A percentile compares a stretch with the other conserved stretches of the same genome.
Evolutionary conservation across 2,888 invertebrate genomes (phyloP).

Genomic region (Morpho helenor): DNA sequence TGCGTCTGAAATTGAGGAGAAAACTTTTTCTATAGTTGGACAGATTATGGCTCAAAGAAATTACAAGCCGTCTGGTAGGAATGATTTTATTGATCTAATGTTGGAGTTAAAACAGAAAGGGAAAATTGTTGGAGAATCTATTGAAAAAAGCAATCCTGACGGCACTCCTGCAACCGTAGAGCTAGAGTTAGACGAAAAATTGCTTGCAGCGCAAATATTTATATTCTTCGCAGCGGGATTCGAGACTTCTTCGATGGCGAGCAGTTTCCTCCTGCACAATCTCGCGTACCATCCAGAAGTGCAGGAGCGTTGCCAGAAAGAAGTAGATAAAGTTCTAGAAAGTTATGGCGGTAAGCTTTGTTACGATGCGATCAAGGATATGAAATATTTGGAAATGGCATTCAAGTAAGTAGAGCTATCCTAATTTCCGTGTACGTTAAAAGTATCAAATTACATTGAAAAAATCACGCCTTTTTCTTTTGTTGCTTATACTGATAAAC

Average conservation of each 20-base stretch:
- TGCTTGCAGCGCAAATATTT: slow-evolving; percentile 42
- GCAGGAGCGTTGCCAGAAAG: slow-evolving; percentile 42
- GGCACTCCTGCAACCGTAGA: slow-evolving; percentile 34
- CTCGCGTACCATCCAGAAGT: slow-evolving; percentile 46
- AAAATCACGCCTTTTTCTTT: not conserved
- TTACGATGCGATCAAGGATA: slow-evolving; percentile 42
- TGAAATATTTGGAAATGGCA: slow-evolving; percentile 43
- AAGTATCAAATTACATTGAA: not conserved
- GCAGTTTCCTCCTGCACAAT: slow-evolving; percentile 45
- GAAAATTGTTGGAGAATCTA: slow-evolving; percentile 32
- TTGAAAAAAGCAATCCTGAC: slow-evolving; percentile 34
- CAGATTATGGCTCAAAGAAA: slow-evolving; percentile 37
- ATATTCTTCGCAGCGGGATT: slow-evolving; percentile 51
- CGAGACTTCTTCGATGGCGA: slow-evolving; percentile 51
- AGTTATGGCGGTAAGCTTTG: slow-evolving; percentile 34
- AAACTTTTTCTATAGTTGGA: slow-evolving; percentile 32
- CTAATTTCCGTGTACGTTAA: not conserved
- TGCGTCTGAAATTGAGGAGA: slow-evolving; percentile 29
- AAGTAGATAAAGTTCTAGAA: slow-evolving; percentile 40
- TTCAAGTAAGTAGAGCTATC: slow-evolving; percentile 33
- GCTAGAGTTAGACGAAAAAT: slow-evolving; percentile 36
- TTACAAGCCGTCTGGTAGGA: slow-evolving; percentile 35
- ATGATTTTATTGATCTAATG: slow-evolving; percentile 46
- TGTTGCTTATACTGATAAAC: too few relatives aligned
- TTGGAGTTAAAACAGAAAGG: slow-evolving; percentile 42